Base-by-base conservation (phyloP, 2,888 invertebrate genomes). In the Mythimna pallens region DNA sequence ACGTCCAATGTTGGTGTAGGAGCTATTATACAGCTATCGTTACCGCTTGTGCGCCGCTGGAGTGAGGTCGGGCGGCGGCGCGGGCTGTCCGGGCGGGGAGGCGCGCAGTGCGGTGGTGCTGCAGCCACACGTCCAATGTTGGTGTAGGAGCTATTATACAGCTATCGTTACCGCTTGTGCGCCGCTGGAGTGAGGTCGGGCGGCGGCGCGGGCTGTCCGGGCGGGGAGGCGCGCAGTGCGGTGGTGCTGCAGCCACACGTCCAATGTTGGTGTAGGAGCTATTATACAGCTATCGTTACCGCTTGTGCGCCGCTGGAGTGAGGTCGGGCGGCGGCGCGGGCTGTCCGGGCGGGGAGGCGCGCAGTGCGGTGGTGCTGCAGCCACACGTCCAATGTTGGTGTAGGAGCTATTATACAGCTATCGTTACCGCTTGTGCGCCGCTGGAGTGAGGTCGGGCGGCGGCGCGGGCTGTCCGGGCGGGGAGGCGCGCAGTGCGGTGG, bases 81-180 rank as follows among this genome's bases (percentile, higher is more conserved):
- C 64, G 50, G 79, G 71, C 4, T 0, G 47, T 22, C 52, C 76
- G 50, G 68, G 54, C 34, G 65, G 68, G 25, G 59, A 1, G 57
- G 70, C 55, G 68, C 74, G 66, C 14, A 74, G 73, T 81, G 64
- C 85, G 76, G 65, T 86, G 34, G 78, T 94, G 94, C 80, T 91
- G 90, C 81, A 95, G 91, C 95, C 95, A 95, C 90, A 93, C 92
- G n/a, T n/a, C n/a, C n/a, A n/a, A n/a, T n/a, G n/a, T n/a, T n/a
- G n/a, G n/a, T n/a, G n/a, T n/a, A n/a, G n/a, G n/a, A n/a, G n/a
- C n/a, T n/a, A n/a, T n/a, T n/a, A n/a, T n/a, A n/a, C 43, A 43
- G 43, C 20, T 47, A 47, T 43, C 47, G 34, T 72, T 62, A 72
- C 72, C 69, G 68, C 1, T 61, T 47, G 36, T 69, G 70, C 14